A percentile compares a stretch with the other conserved stretches of the same genome.
These are phyloP conservation scores for Holothuria scabra DNA, from an alignment of 53 echinoderm and acorn worm species.

Conservation along the genomic window DNA sequence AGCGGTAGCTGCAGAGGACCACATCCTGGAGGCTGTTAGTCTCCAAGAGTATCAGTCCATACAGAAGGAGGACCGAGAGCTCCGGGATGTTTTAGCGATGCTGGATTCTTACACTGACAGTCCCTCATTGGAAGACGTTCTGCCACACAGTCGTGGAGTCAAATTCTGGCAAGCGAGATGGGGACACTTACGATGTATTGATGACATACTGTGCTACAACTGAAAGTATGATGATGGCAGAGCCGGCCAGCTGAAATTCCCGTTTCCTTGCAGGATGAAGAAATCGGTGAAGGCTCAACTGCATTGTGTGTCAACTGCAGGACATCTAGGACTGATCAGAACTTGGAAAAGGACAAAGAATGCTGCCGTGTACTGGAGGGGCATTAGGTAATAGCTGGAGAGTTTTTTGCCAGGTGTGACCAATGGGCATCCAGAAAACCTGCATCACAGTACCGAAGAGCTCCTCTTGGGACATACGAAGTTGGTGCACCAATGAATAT, in stretches of 20 bases:
- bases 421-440: conserved; percentile 56
- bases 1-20: neutral
- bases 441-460: conserved; percentile 40
- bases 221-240: no score
- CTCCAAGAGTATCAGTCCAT: no score
- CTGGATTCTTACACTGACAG: conserved; percentile 12
- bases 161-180: conserved; percentile 60
- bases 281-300: conserved; percentile 47
- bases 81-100: conserved; percentile 23
- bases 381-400: conserved; percentile 56
- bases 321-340: conserved; percentile 64
- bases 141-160: conserved; percentile 1
- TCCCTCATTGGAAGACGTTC: conserved; percentile 38
- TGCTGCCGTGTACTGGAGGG: conserved; percentile 59
- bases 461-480: conserved; percentile 52
- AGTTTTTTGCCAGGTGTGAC: conserved; percentile 47
- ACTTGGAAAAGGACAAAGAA: conserved; percentile 47
- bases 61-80: conserved; percentile 28
- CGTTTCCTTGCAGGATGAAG: conserved; percentile 41
- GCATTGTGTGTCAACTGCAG: conserved; percentile 57
- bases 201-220: no score
- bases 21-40: neutral
- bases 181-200: conserved; percentile 16
- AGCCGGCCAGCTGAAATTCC: conserved; percentile 41
- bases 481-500: no score